Evolutionary conservation across 2,113 vertebrate species (phyloP).

Genomic region (Petaurus breviceps): DNA sequence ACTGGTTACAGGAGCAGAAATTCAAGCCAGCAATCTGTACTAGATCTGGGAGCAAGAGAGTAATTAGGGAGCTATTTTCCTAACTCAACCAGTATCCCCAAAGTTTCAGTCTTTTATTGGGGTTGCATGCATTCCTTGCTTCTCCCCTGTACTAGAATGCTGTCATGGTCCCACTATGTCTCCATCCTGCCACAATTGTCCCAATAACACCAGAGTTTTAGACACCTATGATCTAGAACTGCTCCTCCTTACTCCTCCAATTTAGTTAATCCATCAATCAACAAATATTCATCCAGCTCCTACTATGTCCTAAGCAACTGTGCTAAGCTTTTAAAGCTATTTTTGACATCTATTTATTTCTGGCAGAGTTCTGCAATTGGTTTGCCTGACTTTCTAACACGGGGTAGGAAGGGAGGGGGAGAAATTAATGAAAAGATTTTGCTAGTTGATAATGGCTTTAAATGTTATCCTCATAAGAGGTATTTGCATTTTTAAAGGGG

Average conservation of each 20-base stretch:
- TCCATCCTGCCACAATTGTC: not conserved
- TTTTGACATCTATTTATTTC: not conserved
- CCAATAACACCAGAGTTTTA: not conserved
- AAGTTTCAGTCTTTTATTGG: not conserved
- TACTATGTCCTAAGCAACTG: not conserved
- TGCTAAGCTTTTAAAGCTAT: not conserved
- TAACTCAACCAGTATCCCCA: not conserved
- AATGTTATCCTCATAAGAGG: not conserved
- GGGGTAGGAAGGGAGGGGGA: not conserved
- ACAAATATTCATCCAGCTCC: not conserved
- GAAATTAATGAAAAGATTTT: not conserved
- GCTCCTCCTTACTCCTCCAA: not conserved
- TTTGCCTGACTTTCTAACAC: not conserved
- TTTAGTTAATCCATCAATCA: not conserved
- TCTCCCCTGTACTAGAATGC: not conserved
- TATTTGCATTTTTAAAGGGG: not conserved
- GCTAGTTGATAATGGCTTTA: not conserved
- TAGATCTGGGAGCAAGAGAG: not conserved
- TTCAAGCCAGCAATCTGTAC: not conserved
- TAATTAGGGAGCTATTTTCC: not conserved
- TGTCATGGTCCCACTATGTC: not conserved
- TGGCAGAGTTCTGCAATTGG: not conserved
- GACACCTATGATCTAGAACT: not conserved
- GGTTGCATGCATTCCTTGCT: not conserved
- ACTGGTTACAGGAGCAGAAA: not conserved